Evolutionary conservation across 2,888 invertebrate genomes (phyloP), one percentile per base, ranked within the genome.

Genomic region (Phytoseiulus persimilis): DNA sequence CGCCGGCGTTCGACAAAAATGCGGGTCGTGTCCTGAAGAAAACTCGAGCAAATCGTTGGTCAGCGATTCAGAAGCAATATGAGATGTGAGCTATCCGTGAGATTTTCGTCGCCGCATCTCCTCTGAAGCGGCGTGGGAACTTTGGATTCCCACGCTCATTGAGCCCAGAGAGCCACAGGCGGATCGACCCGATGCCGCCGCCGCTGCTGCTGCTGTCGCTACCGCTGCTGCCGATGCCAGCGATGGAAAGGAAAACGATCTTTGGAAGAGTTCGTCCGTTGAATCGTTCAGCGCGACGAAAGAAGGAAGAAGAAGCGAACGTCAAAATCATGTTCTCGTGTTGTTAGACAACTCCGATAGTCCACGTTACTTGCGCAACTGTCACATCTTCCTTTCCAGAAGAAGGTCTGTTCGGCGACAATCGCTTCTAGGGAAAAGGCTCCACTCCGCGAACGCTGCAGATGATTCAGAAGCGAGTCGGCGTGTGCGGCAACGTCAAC

Each of bases 141-240:
- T 65, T 65, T 65, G 65, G 65, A 65, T 65, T 65, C 65, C 65
- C 65, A 65, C 65, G 65, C 65, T 65, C 65, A 65, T 65, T 65
- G 65, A 65, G 65, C 65, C 65, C 65, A 28, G 65, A 65, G 65
- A 65, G 65, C 65, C 65, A 65, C 65, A 65, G 65, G 65, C 65
- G 65, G 65, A 65, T 65, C 65, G 65, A 65, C 65, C 65, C 65
- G 65, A 65, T 65, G 65, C 65, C 65, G 65, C 65, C 18, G 65
- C 65, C 18, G 65, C 65, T 28, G 65, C 65, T 65, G 65, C 28
- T 28, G 65, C 14, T 65, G 65, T 23, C 18, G 65, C 65, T 65
- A 65, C 65, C 65, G 65, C 65, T 18, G 18, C 65, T 28, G 65
- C 65, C 65, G 65, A 65, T 65, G 65, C 65, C 28, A 65, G 65